Evolutionary conservation across 1,140 invertebrate species (phyloP).

Genomic region (Drosophila rufa): DNA sequence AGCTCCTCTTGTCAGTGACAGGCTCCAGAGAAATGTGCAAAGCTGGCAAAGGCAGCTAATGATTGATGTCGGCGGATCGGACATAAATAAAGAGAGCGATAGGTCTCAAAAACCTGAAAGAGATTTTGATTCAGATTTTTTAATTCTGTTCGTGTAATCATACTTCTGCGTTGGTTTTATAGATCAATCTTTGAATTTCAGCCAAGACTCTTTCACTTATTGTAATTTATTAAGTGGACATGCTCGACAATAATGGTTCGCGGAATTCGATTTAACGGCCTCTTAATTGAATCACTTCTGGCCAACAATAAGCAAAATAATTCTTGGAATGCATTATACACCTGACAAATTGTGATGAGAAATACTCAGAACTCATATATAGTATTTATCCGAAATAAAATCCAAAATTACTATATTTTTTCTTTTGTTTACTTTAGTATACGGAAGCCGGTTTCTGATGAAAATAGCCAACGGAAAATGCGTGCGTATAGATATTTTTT

Average conservation of each 20-base stretch:
- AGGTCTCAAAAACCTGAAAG: neutral
- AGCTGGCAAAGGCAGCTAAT: slow-evolving; percentile 24
- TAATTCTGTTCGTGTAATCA: no score
- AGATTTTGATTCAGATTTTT: neutral
- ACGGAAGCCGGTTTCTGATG: slow-evolving; percentile 40
- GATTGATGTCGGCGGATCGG: slow-evolving; percentile 22
- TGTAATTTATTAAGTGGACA: slow-evolving; percentile 2
- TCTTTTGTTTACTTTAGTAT: slow-evolving; percentile 21
- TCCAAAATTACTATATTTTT: slow-evolving; percentile 6
- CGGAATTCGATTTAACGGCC: slow-evolving; percentile 35
- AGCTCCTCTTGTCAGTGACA: slow-evolving; percentile 12
- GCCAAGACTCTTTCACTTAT: no score
- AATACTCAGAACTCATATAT: slow-evolving; percentile 41
- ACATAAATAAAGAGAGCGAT: slow-evolving; percentile 3
- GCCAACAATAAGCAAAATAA: neutral
- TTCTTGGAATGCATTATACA: slow-evolving; percentile 46
- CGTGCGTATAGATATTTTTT: slow-evolving; percentile 26
- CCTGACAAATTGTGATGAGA: slow-evolving; percentile 51
- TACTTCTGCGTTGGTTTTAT: no score
- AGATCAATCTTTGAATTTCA: no score
- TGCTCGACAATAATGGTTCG: slow-evolving; percentile 18
- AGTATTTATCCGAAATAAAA: slow-evolving; percentile 7
- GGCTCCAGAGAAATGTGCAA: neutral
- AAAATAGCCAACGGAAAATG: slow-evolving; percentile 38
- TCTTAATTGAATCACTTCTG: slow-evolving; percentile 39